A percentile compares a stretch with the other conserved stretches of the same genome.
Evolutionary conservation across 2,113 vertebrate species (phyloP).

Genomic region (Festucalex cinctus): DNA sequence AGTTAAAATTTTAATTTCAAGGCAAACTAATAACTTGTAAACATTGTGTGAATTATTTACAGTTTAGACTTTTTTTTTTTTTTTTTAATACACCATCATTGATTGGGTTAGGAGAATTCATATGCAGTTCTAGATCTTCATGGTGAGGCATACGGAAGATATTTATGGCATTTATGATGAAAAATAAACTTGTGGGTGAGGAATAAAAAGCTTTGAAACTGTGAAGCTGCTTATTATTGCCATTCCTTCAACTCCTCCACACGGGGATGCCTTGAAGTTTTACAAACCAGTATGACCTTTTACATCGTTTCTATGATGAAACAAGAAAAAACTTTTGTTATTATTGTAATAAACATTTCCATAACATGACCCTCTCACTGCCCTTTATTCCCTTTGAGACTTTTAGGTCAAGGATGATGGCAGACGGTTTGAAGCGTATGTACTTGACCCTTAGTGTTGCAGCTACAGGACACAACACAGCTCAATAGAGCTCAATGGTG

Average conservation of each 20-base stretch:
- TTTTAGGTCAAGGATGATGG: constrained; percentile 55
- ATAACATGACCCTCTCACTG: constrained; percentile 1
- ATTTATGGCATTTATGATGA: background rate
- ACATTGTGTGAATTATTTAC: background rate
- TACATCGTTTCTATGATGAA: background rate
- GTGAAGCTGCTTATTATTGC: background rate
- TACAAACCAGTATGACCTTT: background rate
- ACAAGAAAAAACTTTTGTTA: background rate
- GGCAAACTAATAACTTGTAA: background rate
- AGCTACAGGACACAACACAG: background rate
- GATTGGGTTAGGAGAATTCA: background rate
- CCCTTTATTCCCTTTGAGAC: constrained; percentile 24
- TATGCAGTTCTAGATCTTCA: background rate
- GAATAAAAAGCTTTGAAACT: background rate
- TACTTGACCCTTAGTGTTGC: constrained; percentile 25
- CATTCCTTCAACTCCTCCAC: background rate
- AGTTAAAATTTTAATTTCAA: background rate
- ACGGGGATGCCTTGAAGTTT: background rate
- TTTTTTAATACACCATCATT: background rate
- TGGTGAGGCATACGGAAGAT: background rate
- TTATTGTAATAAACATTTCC: background rate
- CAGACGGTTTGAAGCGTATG: constrained; percentile 41
- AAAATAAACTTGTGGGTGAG: background rate
- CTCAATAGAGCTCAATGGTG: no score
- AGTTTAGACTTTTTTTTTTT: background rate